Evolutionary conservation across 2,888 invertebrate genomes (phyloP), one percentile per base, ranked within the genome.

Genomic region (Arctia plantaginis): DNA sequence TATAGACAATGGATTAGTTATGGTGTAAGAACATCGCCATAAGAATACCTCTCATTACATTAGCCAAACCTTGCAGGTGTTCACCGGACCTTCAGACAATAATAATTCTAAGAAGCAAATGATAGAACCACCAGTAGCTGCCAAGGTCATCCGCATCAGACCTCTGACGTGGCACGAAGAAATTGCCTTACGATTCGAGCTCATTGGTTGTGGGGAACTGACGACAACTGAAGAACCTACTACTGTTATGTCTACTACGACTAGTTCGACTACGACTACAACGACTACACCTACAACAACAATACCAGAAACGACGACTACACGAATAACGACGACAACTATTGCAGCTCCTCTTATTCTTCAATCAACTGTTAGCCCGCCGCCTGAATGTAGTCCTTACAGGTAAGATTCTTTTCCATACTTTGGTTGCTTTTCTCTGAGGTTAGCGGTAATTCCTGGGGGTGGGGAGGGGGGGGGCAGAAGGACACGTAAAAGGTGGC

Each of bases 151-250:
- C 3, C 96, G 98, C 76, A 95, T 98, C 75, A 96, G 96, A 80
- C 98, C 98, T 0, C 92, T 97, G 39, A 97, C 97, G 2, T 98
- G 98, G 98, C 96, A 97, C 82, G 96, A 96, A 13, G 96, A 89
- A 72, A 96, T 96, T 75, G 96, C 97, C 0, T 90, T 98, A 77
- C 95, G 97, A 73, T 95, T 97, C 41, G 98, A 98, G 83, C 88
- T 98, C 13, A 95, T 98, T 64, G 98, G 98, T 23, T 99, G 98
- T 88, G 55, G 62, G n/a, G 68, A 69, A n/a, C 33, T 71, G n/a
- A 66, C 74, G 1, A 62, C 73, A 0, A 62, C 62, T 30, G 62
- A 62, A 7, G 62, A 62, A 15, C 2, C 62, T 18, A 62, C 30
- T 15, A 27, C 66, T 10, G n/a, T 41, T 15, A 27, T n/a, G 0